phyloP scores from a whole-genome alignment of 2,888 invertebrate genomes.

The Lithophane ornitopus region DNA sequence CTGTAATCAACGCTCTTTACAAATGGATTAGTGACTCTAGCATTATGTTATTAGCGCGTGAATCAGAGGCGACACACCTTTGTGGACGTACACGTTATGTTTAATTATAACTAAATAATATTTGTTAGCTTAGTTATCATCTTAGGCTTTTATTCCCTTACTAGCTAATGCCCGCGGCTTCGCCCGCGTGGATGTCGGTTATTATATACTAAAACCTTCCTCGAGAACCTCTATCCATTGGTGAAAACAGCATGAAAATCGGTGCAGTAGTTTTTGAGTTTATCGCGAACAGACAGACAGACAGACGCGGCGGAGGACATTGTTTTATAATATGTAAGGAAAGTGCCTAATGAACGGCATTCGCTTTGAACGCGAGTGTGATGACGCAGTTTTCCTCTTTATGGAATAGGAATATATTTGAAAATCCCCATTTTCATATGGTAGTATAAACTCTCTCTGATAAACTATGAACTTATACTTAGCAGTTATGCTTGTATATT shows the following conservation, averaged over 20 bases:
- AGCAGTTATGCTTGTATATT: conserved; percentile 4
- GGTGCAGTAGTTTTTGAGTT: too few relatives aligned
- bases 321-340: too few relatives aligned
- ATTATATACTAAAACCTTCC: too few relatives aligned
- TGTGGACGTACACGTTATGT: not conserved
- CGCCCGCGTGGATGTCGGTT: too few relatives aligned
- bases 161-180: too few relatives aligned
- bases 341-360: not conserved
- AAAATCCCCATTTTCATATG: not conserved
- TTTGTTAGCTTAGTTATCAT: not conserved
- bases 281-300: too few relatives aligned
- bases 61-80: conserved; percentile 25
- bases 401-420: not conserved
- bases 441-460: not conserved
- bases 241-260: too few relatives aligned
- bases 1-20: conserved; percentile 11
- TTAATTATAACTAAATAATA: not conserved
- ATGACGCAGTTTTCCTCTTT: not conserved
- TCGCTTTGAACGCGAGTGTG: not conserved
- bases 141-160: not conserved
- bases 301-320: too few relatives aligned
- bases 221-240: too few relatives aligned
- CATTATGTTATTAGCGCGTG: conserved; percentile 10
- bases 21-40: not conserved
- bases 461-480: not conserved